Evolutionary conservation across 2,797 vertebrate species (phyloP).

Genomic region (Hyperoplus lanceolatus): DNA sequence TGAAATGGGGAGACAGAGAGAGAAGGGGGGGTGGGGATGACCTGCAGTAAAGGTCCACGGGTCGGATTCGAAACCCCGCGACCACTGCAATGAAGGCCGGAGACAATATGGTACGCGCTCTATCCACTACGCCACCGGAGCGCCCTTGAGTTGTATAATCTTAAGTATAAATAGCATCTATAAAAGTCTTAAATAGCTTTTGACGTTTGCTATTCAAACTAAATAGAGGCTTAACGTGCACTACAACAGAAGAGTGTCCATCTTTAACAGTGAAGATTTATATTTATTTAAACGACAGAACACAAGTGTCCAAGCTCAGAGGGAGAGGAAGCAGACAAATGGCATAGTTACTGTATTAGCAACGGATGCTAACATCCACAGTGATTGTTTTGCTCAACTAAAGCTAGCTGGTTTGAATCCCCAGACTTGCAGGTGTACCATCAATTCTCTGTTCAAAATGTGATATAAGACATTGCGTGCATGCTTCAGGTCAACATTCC

Average conservation of each 20-base stretch:
- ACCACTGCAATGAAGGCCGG: too few relatives aligned
- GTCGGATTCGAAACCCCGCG: too few relatives aligned
- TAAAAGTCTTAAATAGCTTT: constrained; percentile 40
- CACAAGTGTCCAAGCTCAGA: background rate
- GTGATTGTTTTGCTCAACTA: background rate
- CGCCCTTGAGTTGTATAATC: background rate
- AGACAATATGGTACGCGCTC: too few relatives aligned
- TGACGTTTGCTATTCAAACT: constrained; percentile 8
- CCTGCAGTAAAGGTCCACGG: too few relatives aligned
- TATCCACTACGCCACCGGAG: too few relatives aligned
- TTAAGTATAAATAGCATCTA: constrained; percentile 1
- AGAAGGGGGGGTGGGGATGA: too few relatives aligned
- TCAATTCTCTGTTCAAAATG: background rate
- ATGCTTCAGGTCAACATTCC: constrained; percentile 3
- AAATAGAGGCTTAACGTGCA: background rate
- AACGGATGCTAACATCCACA: background rate
- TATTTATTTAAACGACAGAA: constrained; percentile 19
- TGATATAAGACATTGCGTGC: background rate
- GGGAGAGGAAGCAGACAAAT: background rate
- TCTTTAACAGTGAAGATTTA: constrained; percentile 16
- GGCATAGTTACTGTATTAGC: background rate
- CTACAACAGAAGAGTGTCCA: background rate
- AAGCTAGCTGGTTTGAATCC: background rate
- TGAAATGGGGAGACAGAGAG: too few relatives aligned
- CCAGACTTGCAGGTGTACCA: background rate